phyloP scores from a whole-genome alignment of 2,888 invertebrate species.

The Ernsta delagoae region DNA sequence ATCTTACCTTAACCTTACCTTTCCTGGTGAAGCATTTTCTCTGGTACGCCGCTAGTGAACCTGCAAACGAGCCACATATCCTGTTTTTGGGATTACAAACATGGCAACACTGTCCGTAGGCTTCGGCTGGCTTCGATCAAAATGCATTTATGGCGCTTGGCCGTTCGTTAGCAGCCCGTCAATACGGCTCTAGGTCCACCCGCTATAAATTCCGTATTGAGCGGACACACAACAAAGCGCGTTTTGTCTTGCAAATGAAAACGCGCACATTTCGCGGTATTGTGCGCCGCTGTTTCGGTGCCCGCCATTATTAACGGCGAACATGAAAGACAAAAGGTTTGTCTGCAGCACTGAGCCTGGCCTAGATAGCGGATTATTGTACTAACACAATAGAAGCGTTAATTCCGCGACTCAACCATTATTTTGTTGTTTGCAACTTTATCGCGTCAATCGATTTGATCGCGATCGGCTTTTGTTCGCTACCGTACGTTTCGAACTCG shows the following conservation, averaged over 20 bases:
- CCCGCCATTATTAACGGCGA: slow-evolving; percentile 85
- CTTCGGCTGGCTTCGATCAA: slow-evolving; percentile 61
- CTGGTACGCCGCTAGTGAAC: no score
- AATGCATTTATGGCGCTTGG: slow-evolving; percentile 78
- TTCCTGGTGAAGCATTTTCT: no score
- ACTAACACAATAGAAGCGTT: slow-evolving; percentile 84
- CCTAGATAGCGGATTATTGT: slow-evolving; percentile 85
- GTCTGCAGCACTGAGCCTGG: slow-evolving; percentile 85
- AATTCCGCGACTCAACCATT: slow-evolving; percentile 83
- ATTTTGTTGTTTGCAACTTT: slow-evolving; percentile 83
- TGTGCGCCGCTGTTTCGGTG: slow-evolving; percentile 85
- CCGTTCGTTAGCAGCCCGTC: slow-evolving; percentile 79
- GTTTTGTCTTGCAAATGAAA: slow-evolving; percentile 85
- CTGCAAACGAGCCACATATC: neutral
- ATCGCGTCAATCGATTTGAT: slow-evolving; percentile 78
- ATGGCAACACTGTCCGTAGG: slow-evolving; percentile 23
- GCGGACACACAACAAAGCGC: slow-evolving; percentile 84
- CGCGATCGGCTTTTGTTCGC: slow-evolving; percentile 60
- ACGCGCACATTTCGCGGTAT: slow-evolving; percentile 75
- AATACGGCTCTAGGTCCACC: slow-evolving; percentile 79
- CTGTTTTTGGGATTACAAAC: slow-evolving; percentile 22
- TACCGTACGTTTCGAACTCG: slow-evolving; percentile 41
- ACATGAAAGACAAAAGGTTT: slow-evolving; percentile 85
- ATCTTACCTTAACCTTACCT: no score
- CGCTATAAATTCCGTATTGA: slow-evolving; percentile 84